Conservation (phyloP, 2,888 invertebrate species). For the Antitype chi region DNA sequence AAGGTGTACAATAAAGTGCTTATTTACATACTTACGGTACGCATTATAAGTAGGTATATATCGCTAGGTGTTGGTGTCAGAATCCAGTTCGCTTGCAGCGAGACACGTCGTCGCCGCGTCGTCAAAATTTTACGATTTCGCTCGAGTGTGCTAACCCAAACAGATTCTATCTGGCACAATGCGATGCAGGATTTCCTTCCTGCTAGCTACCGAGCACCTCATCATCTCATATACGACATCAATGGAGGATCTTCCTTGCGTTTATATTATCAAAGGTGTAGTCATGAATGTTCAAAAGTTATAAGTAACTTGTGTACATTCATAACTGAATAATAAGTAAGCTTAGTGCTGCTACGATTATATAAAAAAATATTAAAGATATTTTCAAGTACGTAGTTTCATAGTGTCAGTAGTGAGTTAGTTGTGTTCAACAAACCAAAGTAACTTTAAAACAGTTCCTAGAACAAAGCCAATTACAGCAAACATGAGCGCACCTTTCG, state of each 20-base stretch:
- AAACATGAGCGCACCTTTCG: constrained; percentile 28
- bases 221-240: constrained; percentile 39
- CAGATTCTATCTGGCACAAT: constrained; percentile 63
- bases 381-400: not conserved
- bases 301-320: too few relatives aligned
- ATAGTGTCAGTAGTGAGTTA: constrained; percentile 1
- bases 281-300: not conserved
- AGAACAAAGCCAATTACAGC: constrained; percentile 38
- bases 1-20: constrained; percentile 14
- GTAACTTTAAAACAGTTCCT: constrained; percentile 37
- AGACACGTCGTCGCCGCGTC: constrained; percentile 61
- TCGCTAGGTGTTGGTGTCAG: constrained; percentile 42
- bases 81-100: constrained; percentile 49
- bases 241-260: constrained; percentile 3
- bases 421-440: constrained; percentile 9
- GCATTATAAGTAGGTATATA: constrained; percentile 27
- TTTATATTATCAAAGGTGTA: constrained; percentile 23
- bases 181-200: constrained; percentile 64
- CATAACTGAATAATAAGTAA: not conserved
- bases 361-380: not conserved
- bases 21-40: constrained; percentile 26
- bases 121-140: constrained; percentile 66
- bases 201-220: constrained; percentile 42
- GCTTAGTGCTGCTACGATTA: not conserved
- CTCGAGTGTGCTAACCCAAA: constrained; percentile 64